Evolutionary conservation across 2,113 vertebrate genomes (phyloP), one percentile per base, ranked within the genome.

Genomic region (Oncorhynchus masou): DNA sequence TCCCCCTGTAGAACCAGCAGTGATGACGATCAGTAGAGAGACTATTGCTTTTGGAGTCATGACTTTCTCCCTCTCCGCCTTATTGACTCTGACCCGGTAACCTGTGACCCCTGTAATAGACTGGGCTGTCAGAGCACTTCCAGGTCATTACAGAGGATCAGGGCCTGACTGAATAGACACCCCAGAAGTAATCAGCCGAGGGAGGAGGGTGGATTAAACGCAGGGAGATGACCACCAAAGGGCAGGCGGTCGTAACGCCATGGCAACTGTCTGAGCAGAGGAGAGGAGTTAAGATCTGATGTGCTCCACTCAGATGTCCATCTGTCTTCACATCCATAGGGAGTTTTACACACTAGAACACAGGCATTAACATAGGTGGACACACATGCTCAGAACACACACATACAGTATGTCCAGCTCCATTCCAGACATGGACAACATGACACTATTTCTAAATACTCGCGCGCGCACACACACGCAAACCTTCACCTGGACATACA

Each of bases 121-220:
- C 54, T 70, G 13, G 68, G 51, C 9, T 49, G 54, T 69, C 73
- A 64, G 68, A 69, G 29, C 39, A 51, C 76, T 60, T 85, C 79
- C 69, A 34, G 70, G 57, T 74, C 69, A 49, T 77, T 82, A 54
- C 79, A 73, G 71, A 64, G 51, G 34, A 25, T 27, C 49, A 22
- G 68, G 74, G 66, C 16, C 72, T 77, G 74, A 82, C 25, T 78
- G 81, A 85, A 76, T 78, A 74, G 66, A 48, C 64, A 25, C n/a
- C 72, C 72, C 60, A 75, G 39, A 60, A 12, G 59, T 34, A 59
- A 70, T 81, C 71, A 73, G 62, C 48, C 2, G 51, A 66, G 72
- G 71, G 11, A 31, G 48, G 49, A 59, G 68, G 60, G 29, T 4
- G 19, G 24, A 31, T 7, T 22, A n/a, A 16, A 16, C 49, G 16